Percentiles rank a stretch among this genome's conserved stretches.
Evolutionary conservation across 2,888 invertebrate genomes (phyloP).

Genomic region (Drosophila infuscata): DNA sequence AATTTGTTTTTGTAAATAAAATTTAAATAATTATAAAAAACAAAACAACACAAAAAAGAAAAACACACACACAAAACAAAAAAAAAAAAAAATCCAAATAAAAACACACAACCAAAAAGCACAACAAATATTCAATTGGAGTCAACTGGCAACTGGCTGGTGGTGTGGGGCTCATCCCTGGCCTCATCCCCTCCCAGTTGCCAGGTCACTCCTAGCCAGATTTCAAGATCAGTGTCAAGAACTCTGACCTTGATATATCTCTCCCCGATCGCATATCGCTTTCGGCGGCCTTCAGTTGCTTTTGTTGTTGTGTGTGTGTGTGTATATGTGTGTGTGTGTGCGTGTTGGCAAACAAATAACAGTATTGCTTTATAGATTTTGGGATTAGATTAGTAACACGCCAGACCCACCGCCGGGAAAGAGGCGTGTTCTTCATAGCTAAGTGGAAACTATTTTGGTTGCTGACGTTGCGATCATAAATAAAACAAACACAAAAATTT

Average conservation of each 20-base stretch:
- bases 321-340: constrained; percentile 25
- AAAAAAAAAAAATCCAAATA: constrained; percentile 74
- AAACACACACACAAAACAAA: constrained; percentile 57
- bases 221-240: constrained; percentile 44
- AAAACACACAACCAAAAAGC: constrained; percentile 68
- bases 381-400: constrained; percentile 20
- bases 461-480: constrained; percentile 61
- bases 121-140: constrained; percentile 40
- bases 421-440: constrained; percentile 6
- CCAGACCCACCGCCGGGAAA: not conserved
- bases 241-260: constrained; percentile 29
- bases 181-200: not conserved
- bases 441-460: constrained; percentile 63
- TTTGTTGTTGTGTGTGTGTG: constrained; percentile 24
- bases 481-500: constrained; percentile 37
- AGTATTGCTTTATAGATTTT: constrained; percentile 62
- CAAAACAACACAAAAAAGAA: constrained; percentile 49
- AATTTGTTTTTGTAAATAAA: constrained; percentile 85
- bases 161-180: not conserved
- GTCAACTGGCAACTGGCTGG: not conserved
- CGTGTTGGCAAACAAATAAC: constrained; percentile 65
- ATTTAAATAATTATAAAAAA: constrained; percentile 77
- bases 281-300: constrained; percentile 24
- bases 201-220: constrained; percentile 15
- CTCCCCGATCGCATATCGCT: constrained; percentile 4